A percentile compares a stretch with the other conserved stretches of the same genome.
Evolutionary conservation across 2,888 invertebrate genomes (phyloP).

Genomic region (Aethes cnicana): DNA sequence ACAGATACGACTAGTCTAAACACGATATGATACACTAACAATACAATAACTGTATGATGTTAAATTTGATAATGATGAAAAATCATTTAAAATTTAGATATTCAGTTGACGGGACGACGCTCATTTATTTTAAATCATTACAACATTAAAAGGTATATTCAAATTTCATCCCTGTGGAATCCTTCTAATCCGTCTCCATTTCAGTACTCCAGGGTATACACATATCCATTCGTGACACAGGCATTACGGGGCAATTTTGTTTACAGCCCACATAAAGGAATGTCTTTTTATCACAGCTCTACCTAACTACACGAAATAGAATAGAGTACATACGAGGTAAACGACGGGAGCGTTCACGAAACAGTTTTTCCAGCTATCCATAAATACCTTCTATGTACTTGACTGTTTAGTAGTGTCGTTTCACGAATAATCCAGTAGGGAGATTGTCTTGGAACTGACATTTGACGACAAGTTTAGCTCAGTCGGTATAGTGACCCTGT

Average conservation of each 20-base stretch:
- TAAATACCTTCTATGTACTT: no score
- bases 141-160: not conserved
- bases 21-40: no score
- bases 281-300: slow-evolving; percentile 49
- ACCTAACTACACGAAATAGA: slow-evolving; percentile 15
- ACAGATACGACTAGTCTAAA: no score
- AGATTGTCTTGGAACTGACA: no score
- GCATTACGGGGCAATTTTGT: slow-evolving; percentile 61
- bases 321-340: not conserved
- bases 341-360: not conserved
- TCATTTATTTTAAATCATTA: not conserved
- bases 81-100: no score
- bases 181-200: slow-evolving; percentile 14
- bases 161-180: slow-evolving; percentile 1
- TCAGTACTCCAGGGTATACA: slow-evolving; percentile 8
- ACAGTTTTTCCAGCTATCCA: not conserved
- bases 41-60: no score
- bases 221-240: slow-evolving; percentile 38
- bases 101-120: not conserved
- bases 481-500: no score
- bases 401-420: no score
- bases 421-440: no score
- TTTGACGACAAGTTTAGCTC: no score
- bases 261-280: slow-evolving; percentile 56
- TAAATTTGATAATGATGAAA: no score